Evolutionary conservation across 2,888 invertebrate genomes (phyloP), one percentile per base, ranked within the genome.

Genomic region (Drosophila kanekoi): DNA sequence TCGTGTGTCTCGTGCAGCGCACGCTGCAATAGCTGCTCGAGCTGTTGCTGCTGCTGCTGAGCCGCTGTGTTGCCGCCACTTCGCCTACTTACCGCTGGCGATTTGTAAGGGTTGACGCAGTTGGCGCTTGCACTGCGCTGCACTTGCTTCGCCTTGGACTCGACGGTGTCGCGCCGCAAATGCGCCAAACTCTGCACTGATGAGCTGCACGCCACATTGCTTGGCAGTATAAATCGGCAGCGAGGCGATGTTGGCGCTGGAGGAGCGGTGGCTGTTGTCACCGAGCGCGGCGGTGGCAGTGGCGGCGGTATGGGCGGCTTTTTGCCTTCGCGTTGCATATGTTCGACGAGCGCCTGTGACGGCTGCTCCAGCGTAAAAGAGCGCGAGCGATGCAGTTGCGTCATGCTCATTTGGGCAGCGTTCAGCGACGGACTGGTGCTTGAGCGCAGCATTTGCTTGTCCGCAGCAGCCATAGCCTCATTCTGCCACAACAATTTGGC

Each of bases 331-430:
- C 90, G 87, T 33, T 84, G 80, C 70, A 91, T 90, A 45, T 92
- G 92, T 14, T 91, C 89, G 5, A 92, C 89, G 9, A 97, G 93
- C 71, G 95, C 94, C 1, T 96, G 96, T 86, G 97, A 96, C 0
- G 97, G 97, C 20, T 94, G 93, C 0, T 96, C 95, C 48, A 97
- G 91, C 1, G 96, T 96, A 87, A 97, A 97, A 0, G 97, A 97
- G 69, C 95, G 95, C 85, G 96, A 96, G 53, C 97, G 93, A 59
- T 96, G 91, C 75, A 93, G 92, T 5, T 71, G 73, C 16, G 72
- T 79, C 8, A 33, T 23, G 11, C 47, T 47, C 9, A 45, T 0
- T 10, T 51, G 59, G 0, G 45, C 43, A 37, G 52, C 62, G 11
- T 78, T 61, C 3, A 91, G 65, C 3, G 85, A 71, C 0, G 91